These are phyloP conservation scores for Malurus leucopterus DNA, from an alignment of 2,797 vertebrate species.

Conservation along the genomic window DNA sequence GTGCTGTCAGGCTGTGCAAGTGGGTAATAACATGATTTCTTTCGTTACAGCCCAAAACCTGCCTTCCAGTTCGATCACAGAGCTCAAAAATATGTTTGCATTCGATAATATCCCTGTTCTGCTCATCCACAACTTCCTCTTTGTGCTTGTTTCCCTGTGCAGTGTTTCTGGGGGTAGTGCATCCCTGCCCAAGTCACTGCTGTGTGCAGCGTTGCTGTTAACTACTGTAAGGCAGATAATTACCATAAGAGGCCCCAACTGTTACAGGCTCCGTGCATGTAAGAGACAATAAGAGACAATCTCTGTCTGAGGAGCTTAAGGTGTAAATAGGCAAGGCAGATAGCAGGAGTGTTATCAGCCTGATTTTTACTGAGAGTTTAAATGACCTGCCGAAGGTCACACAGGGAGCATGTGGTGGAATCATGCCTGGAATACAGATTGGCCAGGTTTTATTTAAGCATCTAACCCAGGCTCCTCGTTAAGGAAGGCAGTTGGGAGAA, in stretches of 20 bases:
- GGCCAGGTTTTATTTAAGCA: not conserved
- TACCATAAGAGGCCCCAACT: not conserved
- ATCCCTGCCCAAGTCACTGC: not conserved
- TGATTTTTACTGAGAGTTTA: constrained; percentile 25
- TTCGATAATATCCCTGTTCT: constrained; percentile 4
- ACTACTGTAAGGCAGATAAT: not conserved
- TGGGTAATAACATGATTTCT: not conserved
- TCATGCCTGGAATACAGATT: constrained; percentile 2
- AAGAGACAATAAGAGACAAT: not conserved
- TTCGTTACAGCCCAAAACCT: not conserved
- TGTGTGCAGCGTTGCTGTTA: not conserved
- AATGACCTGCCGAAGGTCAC: constrained; percentile 43
- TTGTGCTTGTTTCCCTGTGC: not conserved
- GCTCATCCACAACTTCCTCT: not conserved
- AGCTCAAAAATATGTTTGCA: constrained; percentile 14
- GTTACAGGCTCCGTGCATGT: not conserved
- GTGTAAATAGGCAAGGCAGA: constrained; percentile 26
- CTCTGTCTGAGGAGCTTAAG: constrained; percentile 20
- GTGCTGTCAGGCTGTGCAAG: not conserved
- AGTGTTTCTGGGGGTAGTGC: not conserved
- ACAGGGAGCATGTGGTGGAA: not conserved
- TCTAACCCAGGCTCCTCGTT: not conserved
- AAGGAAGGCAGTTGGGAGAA: not conserved
- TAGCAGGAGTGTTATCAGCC: constrained; percentile 20
- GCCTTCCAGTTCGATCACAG: not conserved